Conservation (phyloP, 1,140 invertebrate species). For the Apis laboriosa region DNA sequence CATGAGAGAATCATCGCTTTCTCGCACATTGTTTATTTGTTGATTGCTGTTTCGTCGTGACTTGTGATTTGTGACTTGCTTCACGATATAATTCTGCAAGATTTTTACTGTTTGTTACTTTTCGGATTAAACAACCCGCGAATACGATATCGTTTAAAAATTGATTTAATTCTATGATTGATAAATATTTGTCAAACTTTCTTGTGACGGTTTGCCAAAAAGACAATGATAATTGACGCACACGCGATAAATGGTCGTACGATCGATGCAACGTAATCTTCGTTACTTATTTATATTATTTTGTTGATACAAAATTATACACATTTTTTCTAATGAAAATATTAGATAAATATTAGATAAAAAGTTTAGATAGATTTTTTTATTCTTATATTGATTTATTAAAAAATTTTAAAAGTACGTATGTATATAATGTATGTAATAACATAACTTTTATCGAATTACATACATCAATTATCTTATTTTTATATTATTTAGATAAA, state of each 20-base stretch:
- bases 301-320: slow-evolving; percentile 1
- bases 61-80: slow-evolving; percentile 11
- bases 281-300: neutral
- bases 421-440: neutral
- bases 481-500: neutral
- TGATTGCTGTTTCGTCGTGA: slow-evolving; percentile 6
- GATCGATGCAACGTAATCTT: slow-evolving; percentile 23
- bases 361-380: neutral
- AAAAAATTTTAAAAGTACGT: neutral
- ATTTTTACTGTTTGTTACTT: neutral
- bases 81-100: neutral
- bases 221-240: slow-evolving; percentile 26
- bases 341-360: too few relatives aligned
- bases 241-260: slow-evolving; percentile 27
- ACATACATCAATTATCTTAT: neutral
- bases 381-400: neutral
- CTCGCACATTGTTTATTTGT: slow-evolving; percentile 44
- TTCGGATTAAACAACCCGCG: neutral
- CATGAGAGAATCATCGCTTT: neutral
- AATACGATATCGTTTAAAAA: slow-evolving; percentile 9
- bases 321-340: neutral
- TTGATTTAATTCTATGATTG: neutral
- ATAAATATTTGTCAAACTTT: neutral
- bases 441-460: neutral
- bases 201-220: neutral